phyloP scores from a whole-genome alignment of 1,140 invertebrate species.

The Pseudomyrmex pallidus region DNA sequence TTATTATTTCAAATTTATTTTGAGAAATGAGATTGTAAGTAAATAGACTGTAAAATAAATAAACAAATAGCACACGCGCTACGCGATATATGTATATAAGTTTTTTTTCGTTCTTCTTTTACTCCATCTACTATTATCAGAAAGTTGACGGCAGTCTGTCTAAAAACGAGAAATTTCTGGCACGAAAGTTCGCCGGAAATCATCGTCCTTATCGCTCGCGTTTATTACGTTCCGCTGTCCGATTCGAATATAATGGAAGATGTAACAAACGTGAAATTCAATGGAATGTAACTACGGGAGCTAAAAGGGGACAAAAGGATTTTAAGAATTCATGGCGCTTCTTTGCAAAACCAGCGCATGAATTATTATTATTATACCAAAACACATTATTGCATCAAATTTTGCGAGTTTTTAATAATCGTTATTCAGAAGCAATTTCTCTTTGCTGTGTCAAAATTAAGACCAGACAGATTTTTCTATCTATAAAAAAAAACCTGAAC shows the following conservation, averaged over 20 bases:
- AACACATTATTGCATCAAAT: conserved; percentile 13
- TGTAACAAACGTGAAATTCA: conserved; percentile 55
- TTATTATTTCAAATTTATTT: no score
- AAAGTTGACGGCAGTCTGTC: not conserved
- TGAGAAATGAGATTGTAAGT: no score
- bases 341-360: not conserved
- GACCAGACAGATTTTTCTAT: no score
- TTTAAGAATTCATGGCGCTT: conserved; percentile 45
- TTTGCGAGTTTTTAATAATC: not conserved
- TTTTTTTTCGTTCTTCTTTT: conserved; percentile 4
- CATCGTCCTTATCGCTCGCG: conserved; percentile 37
- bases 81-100: conserved; percentile 22
- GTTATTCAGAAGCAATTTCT: no score
- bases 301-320: conserved; percentile 25
- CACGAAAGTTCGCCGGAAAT: conserved; percentile 46
- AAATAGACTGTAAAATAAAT: no score
- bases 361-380: conserved; percentile 37
- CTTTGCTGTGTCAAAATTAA: no score
- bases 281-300: conserved; percentile 37
- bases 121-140: conserved; percentile 15
- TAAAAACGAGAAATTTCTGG: conserved; percentile 24
- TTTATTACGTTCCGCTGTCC: conserved; percentile 48
- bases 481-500: no score
- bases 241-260: conserved; percentile 42
- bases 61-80: no score